A percentile compares a stretch with the other conserved stretches of the same genome.
Conservation (phyloP, 2,888 invertebrate species). For the Chromoteleia sp. region DNA sequence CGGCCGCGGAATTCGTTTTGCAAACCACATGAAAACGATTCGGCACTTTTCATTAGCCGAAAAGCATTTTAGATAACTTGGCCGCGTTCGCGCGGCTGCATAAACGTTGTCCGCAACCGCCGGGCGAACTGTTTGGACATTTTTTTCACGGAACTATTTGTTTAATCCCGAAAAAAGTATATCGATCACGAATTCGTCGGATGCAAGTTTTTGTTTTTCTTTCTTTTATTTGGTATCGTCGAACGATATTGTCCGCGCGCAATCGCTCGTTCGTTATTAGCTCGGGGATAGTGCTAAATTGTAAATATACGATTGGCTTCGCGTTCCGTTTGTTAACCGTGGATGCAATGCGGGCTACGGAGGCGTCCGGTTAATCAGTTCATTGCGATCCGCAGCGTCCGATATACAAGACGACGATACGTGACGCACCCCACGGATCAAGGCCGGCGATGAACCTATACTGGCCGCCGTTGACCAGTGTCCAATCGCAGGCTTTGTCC, state of each 20-base stretch:
- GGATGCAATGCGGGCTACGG: slow-evolving; percentile 38
- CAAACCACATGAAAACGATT: neutral
- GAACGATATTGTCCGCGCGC: neutral
- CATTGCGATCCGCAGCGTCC: slow-evolving; percentile 42
- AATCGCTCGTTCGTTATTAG: slow-evolving; percentile 18
- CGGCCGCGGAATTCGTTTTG: neutral
- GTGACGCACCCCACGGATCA: slow-evolving; percentile 54
- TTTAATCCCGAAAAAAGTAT: neutral
- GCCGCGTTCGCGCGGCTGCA: neutral
- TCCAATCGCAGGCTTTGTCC: slow-evolving; percentile 60
- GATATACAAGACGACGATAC: slow-evolving; percentile 35
- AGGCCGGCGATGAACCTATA: slow-evolving; percentile 51
- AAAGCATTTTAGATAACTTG: slow-evolving; percentile 18
- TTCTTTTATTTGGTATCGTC: neutral
- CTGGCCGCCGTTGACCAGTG: slow-evolving; percentile 27
- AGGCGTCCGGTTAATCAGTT: slow-evolving; percentile 47
- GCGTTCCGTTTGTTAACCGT: slow-evolving; percentile 17
- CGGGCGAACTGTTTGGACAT: neutral
- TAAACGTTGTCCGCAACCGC: too few relatives aligned
- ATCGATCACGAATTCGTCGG: neutral
- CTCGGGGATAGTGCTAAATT: slow-evolving; percentile 27
- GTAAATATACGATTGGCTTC: slow-evolving; percentile 26
- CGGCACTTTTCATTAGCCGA: slow-evolving; percentile 3
- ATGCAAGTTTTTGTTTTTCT: neutral
- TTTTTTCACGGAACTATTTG: neutral